phyloP scores from a whole-genome alignment of 2,113 vertebrate species.

The Dasyornis broadbenti region DNA sequence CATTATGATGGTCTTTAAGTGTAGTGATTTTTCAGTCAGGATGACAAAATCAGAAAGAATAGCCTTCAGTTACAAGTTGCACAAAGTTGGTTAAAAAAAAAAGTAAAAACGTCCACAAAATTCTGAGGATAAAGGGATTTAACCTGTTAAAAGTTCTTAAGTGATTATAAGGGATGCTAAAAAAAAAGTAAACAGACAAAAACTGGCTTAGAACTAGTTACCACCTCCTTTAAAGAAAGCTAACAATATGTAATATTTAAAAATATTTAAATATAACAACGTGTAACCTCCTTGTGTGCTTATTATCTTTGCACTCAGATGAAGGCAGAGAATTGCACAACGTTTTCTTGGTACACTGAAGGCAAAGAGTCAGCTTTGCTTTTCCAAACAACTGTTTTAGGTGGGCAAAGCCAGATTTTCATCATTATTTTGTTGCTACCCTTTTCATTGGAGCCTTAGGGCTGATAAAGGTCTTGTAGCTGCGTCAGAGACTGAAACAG shows the following conservation, averaged over 20 bases:
- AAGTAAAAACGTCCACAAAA: neutral
- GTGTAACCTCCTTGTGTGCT: neutral
- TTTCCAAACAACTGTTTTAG: neutral
- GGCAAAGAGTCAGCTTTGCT: neutral
- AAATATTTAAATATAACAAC: neutral
- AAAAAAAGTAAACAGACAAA: neutral
- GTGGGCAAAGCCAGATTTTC: neutral
- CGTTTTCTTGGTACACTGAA: neutral
- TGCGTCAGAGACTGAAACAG: neutral
- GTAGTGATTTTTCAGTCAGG: neutral
- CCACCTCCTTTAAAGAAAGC: neutral
- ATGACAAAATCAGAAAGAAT: neutral
- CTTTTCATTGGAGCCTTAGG: neutral
- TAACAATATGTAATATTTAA: neutral
- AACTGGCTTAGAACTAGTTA: neutral
- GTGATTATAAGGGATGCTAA: rapidly evolving
- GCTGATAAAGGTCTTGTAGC: neutral
- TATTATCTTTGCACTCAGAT: neutral
- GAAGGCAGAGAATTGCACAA: neutral
- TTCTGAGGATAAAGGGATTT: neutral
- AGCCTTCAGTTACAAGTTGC: neutral
- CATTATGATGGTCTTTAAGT: neutral
- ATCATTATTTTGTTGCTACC: neutral
- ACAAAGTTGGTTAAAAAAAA: rapidly evolving
- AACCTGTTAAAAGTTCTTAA: neutral